Evolutionary conservation across 1,140 invertebrate species (phyloP), one percentile per base, ranked within the genome.

Genomic region (Ooceraea biroi): DNA sequence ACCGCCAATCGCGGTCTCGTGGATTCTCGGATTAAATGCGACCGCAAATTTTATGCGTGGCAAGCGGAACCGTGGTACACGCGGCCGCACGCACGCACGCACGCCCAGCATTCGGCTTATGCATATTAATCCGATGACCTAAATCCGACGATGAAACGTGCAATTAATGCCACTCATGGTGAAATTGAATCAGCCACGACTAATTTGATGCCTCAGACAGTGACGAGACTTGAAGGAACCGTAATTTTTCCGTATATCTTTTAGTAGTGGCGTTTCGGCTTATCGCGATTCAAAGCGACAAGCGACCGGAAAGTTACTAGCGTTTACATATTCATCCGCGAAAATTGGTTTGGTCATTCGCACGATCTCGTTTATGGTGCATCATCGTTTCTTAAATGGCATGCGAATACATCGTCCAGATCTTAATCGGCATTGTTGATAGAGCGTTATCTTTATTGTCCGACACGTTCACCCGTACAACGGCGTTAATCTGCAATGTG

Each of bases 271-370:
- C 30, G 57, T 72, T 77, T 27, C 58, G 46, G 61, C 36, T 76
- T 48, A 41, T 46, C 27, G 27, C 22, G 71, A 25, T 76, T 50
- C 72, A 66, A 66, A 66, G 68, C n/a, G 85, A 89, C 83, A 87
- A 83, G 73, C 48, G 65, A 88, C 90, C 90, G 86, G 84, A 74
- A 86, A 88, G 86, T 89, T 90, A 91, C 87, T 85, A 74, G 78
- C 89, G 88, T 91, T 85, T 91, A 19, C 19, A 36, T 65, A 44
- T 65, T 50, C 27, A 55, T 44, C 27, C 36, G 41, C 17, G 12
- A 58, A 27, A 52, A n/a, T n/a, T n/a, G 2, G 1, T 17, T 50
- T n/a, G 36, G 36, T 61, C 4, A 14, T 14, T 48, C 4, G 14
- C n/a, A 46, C 5, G 19, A 46, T 19, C 11, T 63, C 10, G 12